Evolutionary conservation across 2,113 vertebrate species (phyloP).

Genomic region (Syrrhaptes paradoxus): DNA sequence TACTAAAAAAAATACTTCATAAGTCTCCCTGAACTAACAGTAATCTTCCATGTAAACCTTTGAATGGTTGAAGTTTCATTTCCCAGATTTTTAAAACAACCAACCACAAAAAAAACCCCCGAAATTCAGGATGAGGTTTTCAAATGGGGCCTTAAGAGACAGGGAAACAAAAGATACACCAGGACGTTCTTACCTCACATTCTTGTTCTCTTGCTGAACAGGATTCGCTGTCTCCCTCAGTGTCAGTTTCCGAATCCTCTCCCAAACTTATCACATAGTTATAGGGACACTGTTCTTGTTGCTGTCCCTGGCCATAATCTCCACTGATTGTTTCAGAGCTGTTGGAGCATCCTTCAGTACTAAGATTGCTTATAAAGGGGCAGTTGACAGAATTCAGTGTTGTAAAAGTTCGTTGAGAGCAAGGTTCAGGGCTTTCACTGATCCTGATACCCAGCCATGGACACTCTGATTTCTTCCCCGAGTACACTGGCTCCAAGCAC

Average conservation of each 20-base stretch:
- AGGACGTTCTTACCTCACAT: slow-evolving; percentile 82
- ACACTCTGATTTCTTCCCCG: slow-evolving; percentile 85
- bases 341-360: slow-evolving; percentile 68
- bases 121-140: neutral
- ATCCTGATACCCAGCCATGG: slow-evolving; percentile 88
- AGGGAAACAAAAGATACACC: neutral
- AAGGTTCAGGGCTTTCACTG: slow-evolving; percentile 78
- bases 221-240: slow-evolving; percentile 88
- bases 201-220: slow-evolving; percentile 85
- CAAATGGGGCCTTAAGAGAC: neutral
- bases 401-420: slow-evolving; percentile 82
- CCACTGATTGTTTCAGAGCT: slow-evolving; percentile 72
- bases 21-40: neutral
- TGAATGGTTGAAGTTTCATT: neutral
- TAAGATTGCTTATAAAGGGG: slow-evolving; percentile 90
- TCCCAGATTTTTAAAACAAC: neutral
- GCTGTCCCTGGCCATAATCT: slow-evolving; percentile 73
- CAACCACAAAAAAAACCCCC: neutral
- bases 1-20: neutral
- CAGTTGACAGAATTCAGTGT: slow-evolving; percentile 86
- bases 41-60: neutral
- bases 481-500: slow-evolving; percentile 69
- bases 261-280: slow-evolving; percentile 86
- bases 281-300: slow-evolving; percentile 83
- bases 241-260: slow-evolving; percentile 90